phyloP scores from a whole-genome alignment of 2,888 invertebrate species.

The Diaperis boleti region DNA sequence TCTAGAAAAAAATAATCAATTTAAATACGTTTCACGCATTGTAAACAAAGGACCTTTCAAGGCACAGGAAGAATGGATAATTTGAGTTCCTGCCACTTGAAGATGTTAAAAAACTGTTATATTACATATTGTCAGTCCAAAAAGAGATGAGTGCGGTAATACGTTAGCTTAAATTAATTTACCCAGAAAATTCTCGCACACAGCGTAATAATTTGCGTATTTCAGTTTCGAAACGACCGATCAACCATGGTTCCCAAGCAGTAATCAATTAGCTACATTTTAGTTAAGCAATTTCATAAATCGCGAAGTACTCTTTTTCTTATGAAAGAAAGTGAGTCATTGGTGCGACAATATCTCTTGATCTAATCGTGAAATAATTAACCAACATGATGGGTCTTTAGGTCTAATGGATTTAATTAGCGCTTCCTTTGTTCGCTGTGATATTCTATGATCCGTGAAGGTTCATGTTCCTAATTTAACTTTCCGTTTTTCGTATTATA shows the following conservation, averaged over 20 bases:
- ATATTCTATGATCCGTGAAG: conserved; percentile 19
- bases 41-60: too few relatives aligned
- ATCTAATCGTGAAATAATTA: conserved; percentile 8
- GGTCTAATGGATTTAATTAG: conserved; percentile 18
- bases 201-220: too few relatives aligned
- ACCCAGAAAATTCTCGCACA: too few relatives aligned
- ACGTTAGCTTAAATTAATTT: too few relatives aligned
- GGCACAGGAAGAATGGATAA: too few relatives aligned
- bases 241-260: conserved; percentile 27
- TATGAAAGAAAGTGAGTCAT: conserved; percentile 18
- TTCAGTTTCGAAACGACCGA: conserved; percentile 17
- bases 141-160: too few relatives aligned
- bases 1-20: too few relatives aligned
- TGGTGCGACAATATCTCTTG: conserved; percentile 13
- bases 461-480: conserved; percentile 2
- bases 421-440: not conserved
- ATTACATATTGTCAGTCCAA: too few relatives aligned
- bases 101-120: too few relatives aligned
- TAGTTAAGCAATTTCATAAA: conserved; percentile 9
- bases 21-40: too few relatives aligned
- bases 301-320: conserved; percentile 8
- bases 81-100: too few relatives aligned
- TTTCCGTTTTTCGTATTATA: not conserved
- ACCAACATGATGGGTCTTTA: not conserved
- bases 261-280: conserved; percentile 18